These are phyloP conservation scores for Phoxinus phoxinus DNA, from an alignment of 2,113 vertebrate species.

Conservation along the genomic window DNA sequence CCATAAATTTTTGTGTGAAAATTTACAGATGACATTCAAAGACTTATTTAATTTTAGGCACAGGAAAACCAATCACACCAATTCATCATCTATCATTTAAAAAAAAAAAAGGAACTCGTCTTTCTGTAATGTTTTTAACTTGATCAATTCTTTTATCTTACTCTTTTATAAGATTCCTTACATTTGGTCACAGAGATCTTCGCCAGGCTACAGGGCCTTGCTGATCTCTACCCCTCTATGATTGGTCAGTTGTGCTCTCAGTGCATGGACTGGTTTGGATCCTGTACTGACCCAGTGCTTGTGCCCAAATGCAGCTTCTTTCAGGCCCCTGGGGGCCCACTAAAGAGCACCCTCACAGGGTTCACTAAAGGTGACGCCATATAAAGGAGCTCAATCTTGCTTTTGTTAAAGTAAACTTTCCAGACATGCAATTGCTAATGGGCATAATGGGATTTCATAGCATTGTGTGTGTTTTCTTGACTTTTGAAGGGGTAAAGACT, in stretches of 20 bases:
- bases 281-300: conserved; percentile 73
- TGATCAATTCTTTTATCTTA: not conserved
- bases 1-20: not conserved
- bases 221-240: conserved; percentile 65
- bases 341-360: conserved; percentile 66
- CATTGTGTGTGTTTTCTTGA: not conserved
- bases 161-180: conserved; percentile 68
- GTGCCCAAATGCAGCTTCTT: conserved; percentile 79
- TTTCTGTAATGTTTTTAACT: not conserved
- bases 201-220: conserved; percentile 73
- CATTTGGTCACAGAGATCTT: conserved; percentile 76
- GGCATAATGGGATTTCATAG: not conserved
- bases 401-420: not conserved
- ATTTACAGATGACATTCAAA: not conserved
- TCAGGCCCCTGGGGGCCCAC: conserved; percentile 75
- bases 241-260: conserved; percentile 78
- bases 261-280: conserved; percentile 73
- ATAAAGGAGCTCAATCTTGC: not conserved
- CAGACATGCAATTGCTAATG: not conserved
- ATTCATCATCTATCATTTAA: not conserved
- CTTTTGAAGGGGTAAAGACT: conserved; percentile 70
- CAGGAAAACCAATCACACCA: not conserved
- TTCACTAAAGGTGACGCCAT: conserved; percentile 74
- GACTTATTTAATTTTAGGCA: not conserved
- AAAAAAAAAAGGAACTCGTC: not conserved